Evolutionary conservation across 2,888 invertebrate species (phyloP).

Genomic region (Macropis europaea): DNA sequence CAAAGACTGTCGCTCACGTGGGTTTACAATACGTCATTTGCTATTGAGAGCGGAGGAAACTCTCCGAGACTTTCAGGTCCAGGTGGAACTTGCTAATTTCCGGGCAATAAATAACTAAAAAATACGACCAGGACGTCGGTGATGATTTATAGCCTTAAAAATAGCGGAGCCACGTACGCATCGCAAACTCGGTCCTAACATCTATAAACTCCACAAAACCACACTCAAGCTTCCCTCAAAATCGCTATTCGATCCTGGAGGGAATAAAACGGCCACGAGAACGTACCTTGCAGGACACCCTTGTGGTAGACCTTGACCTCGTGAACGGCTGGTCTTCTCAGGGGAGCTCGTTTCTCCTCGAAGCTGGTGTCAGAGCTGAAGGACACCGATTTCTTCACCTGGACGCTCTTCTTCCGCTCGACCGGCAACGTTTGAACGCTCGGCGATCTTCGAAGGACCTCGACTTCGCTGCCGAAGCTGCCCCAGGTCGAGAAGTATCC

Average conservation of each 20-base stretch:
- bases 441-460: constrained; percentile 51
- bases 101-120: no score
- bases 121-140: no score
- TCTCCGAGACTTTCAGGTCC: no score
- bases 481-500: constrained; percentile 44
- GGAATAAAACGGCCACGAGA: not conserved
- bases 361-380: constrained; percentile 77
- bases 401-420: constrained; percentile 51
- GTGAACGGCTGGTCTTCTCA: constrained; percentile 70
- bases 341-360: constrained; percentile 65
- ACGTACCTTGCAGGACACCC: constrained; percentile 75
- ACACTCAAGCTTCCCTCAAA: no score
- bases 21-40: no score
- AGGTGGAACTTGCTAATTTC: no score
- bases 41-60: no score
- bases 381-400: constrained; percentile 75
- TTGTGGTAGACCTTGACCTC: constrained; percentile 75
- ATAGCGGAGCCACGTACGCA: no score
- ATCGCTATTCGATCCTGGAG: not conserved
- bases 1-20: no score
- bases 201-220: no score
- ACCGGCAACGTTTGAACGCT: constrained; percentile 61
- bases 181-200: no score
- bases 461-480: not conserved
- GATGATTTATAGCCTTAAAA: no score